Evolutionary conservation across 2,888 invertebrate species (phyloP), one percentile per base, ranked within the genome.

Genomic region (Tachina lurida): DNA sequence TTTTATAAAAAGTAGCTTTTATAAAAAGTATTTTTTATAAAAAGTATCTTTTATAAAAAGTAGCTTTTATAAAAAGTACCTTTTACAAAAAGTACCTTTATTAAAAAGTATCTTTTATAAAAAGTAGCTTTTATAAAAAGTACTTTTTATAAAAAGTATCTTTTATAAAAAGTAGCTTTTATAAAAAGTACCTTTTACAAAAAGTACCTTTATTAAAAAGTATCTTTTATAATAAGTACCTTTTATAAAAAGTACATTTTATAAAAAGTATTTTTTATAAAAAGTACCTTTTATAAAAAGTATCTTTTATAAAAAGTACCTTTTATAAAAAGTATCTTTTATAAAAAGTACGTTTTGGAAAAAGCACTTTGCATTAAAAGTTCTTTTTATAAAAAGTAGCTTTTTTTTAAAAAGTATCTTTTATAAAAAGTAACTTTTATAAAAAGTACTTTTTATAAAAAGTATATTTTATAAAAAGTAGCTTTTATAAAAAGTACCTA

Each of bases 261-360:
- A 3, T 22, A 1, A 22, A 22, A 1, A 22, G 22, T 22, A 5
- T 31, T 3, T 58, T 31, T 22, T 22, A 22, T 4, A 58, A 31
- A 58, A 58, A 31, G 1, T 5, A n/a, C n/a, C 7, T 60, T n/a
- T 60, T n/a, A n/a, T 10, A 31, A 39, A 54, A 22, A 10, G 39
- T 39, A 60, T 4, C 0, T n/a, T 39, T 60, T 31, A 12, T 0
- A 60, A n/a, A 39, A 54, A 22, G 15, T 39, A 5, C 39, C 60
- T n/a, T 39, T 60, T 60, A 39, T n/a, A n/a, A 3, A 10, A n/a
- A 60, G 60, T 60, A 60, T 39, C 9, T 60, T 39, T 60, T 62
- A 0, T 2, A 41, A 39, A 41, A 45, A 43, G 10, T 19, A 22
- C 10, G 13, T 56, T 4, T 52, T n/a, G 8, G 3, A n/a, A 52